Conservation (phyloP, 2,888 invertebrate genomes). For the Drosophila paramelanica region DNA sequence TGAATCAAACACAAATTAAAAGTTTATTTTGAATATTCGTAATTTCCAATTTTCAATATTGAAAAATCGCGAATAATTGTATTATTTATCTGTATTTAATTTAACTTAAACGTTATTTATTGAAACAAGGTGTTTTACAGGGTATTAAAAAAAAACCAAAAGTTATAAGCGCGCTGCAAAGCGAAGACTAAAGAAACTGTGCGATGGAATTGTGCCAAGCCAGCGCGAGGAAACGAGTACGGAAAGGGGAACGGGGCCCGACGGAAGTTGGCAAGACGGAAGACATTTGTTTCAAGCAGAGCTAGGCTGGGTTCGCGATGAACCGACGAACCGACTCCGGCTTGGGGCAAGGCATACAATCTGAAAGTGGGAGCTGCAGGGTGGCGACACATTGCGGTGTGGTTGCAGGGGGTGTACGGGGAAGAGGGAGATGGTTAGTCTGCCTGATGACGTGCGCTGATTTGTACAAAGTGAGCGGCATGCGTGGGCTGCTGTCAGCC, state of each 20-base stretch:
- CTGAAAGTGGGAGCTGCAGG: neutral
- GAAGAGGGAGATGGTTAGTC: constrained; percentile 13
- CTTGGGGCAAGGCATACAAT: constrained; percentile 16
- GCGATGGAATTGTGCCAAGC: constrained; percentile 59
- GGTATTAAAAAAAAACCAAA: constrained; percentile 17
- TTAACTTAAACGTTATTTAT: too few relatives aligned
- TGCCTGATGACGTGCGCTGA: constrained; percentile 65
- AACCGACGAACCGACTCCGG: constrained; percentile 25
- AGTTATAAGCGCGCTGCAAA: constrained; percentile 13
- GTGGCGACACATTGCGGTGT: neutral
- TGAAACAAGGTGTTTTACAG: constrained; percentile 1
- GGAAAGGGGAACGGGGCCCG: constrained; percentile 6
- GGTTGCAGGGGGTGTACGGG: neutral
- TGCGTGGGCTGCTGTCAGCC: constrained; percentile 44
- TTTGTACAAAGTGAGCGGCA: constrained; percentile 60
- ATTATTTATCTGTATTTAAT: too few relatives aligned
- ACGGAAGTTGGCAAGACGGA: constrained; percentile 66
- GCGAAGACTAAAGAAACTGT: constrained; percentile 39
- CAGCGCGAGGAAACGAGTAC: constrained; percentile 9
- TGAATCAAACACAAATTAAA: too few relatives aligned
- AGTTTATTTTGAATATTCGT: too few relatives aligned
- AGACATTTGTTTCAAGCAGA: constrained; percentile 72
- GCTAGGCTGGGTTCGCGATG: constrained; percentile 34
- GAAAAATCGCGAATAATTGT: too few relatives aligned
- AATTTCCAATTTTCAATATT: too few relatives aligned